phyloP scores from a whole-genome alignment of 2,797 vertebrate species.

The Melanotaenia parkinsoni region DNA sequence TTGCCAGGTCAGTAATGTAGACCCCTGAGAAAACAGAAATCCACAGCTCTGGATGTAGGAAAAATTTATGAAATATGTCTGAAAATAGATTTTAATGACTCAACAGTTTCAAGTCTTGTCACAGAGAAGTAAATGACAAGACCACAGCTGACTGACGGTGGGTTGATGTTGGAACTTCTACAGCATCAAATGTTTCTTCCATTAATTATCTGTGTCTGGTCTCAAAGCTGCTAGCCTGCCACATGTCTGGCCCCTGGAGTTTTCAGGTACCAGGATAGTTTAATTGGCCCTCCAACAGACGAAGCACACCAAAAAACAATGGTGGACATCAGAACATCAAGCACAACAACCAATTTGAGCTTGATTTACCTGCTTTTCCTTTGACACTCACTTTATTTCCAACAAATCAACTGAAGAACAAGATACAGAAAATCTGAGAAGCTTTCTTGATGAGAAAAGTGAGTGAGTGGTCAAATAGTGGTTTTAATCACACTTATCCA shows the following conservation, averaged over 20 bases:
- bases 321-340: constrained; percentile 64
- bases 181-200: constrained; percentile 32
- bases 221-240: constrained; percentile 36
- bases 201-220: constrained; percentile 64
- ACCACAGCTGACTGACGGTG: constrained; percentile 37
- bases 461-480: constrained; percentile 15
- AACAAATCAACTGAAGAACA: constrained; percentile 57
- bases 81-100: constrained; percentile 71
- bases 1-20: constrained; percentile 70
- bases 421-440: constrained; percentile 22
- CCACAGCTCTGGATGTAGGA: constrained; percentile 15
- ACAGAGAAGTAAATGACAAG: constrained; percentile 43
- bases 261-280: constrained; percentile 54
- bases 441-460: constrained; percentile 50
- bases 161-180: constrained; percentile 45
- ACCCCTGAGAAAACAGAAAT: constrained; percentile 45
- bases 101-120: constrained; percentile 39
- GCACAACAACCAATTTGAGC: constrained; percentile 70
- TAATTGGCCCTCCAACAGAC: constrained; percentile 76
- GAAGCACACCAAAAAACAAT: constrained; percentile 55
- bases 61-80: constrained; percentile 42
- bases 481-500: constrained; percentile 58
- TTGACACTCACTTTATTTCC: constrained; percentile 25
- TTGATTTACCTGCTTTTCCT: constrained; percentile 60
- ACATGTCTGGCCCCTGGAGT: constrained; percentile 54